Base-by-base conservation (phyloP, 2,113 vertebrate genomes). In the Telmatochromis brichardi region DNA sequence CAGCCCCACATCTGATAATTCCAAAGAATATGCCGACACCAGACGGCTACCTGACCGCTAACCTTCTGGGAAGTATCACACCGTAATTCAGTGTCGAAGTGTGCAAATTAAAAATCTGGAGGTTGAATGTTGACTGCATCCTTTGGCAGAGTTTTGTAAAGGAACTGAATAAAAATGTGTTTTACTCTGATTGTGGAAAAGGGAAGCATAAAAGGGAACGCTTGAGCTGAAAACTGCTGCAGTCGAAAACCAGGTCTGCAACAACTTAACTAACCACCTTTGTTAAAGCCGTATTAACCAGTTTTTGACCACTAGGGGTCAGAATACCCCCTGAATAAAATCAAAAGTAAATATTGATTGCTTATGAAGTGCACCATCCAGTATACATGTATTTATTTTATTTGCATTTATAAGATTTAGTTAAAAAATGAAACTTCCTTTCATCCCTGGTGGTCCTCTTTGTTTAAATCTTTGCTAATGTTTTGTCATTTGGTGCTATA, bases 1-100 rank as follows among this genome's bases (percentile, higher is more conserved):
- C 91, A 4, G 17, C 33, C n/a, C 89, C 80, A 33, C 85, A 95
- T 92, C 80, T 87, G 10, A 65, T 95, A 91, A 4, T 71, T 15
- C 94, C 96, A 54, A 98, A 98, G 92, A 93, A 95, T 57, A 95
- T 97, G 80, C 96, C 97, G 0, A 23, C 96, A 14, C 96, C 97
- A 0, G 97, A 95, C 73, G 97, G 97, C 86, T 99, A 99, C 6
- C 96, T 98, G 89, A 97, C 97, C 93, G 96, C 98, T 86, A 98
- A 99, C 83, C 97, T 96, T 53, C 47, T 97, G 89, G 85, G 91
- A 79, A 95, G 90, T 58, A 92, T 97, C 47, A 91, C 94, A 9
- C 92, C 92, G 0, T 96, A 91, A 89, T 63, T 80, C 37, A 58
- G 26, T 4, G 3, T 4, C 1, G 47, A 71, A 47, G 19, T 58